phyloP scores from a whole-genome alignment of 1,140 invertebrate genomes.

The Melipona quadrifasciata region DNA sequence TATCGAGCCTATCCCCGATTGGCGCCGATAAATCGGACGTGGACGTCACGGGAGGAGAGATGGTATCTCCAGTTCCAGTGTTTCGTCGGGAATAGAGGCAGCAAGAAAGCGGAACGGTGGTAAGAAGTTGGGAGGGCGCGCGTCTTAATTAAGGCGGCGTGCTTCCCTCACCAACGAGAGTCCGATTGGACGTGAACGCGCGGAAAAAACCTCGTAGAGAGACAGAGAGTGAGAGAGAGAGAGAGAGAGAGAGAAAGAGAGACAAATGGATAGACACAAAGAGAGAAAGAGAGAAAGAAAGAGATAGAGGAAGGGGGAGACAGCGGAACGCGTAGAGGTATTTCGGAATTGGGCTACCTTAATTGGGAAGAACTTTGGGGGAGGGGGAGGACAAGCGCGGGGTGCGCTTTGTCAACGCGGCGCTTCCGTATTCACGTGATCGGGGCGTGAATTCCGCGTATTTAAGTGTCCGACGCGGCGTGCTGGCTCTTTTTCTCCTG shows the following conservation, averaged over 20 bases:
- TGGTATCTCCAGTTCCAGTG: slow-evolving; percentile 13
- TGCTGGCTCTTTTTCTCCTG: slow-evolving; percentile 70
- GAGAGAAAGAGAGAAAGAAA: neutral
- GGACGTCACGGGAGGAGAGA: neutral
- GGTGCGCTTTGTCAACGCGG: slow-evolving; percentile 24
- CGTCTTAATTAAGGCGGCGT: slow-evolving; percentile 41
- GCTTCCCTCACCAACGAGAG: neutral
- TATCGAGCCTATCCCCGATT: neutral
- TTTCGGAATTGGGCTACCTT: slow-evolving; percentile 66
- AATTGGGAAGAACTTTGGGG: slow-evolving; percentile 46
- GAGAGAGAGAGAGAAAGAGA: too few species aligned
- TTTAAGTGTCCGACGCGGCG: slow-evolving; percentile 74
- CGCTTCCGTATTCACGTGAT: slow-evolving; percentile 71
- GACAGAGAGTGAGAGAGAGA: too few species aligned
- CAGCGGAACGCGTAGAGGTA: slow-evolving; percentile 17
- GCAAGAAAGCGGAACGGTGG: neutral
- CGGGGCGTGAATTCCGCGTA: slow-evolving; percentile 79
- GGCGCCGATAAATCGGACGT: neutral
- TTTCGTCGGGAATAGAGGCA: neutral
- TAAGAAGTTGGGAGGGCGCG: slow-evolving; percentile 1
- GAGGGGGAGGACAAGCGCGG: neutral
- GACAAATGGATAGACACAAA: neutral
- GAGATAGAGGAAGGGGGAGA: too few species aligned
- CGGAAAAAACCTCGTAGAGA: neutral
- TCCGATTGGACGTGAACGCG: slow-evolving; percentile 8